These are phyloP conservation scores for Pararge aegeria DNA, from an alignment of 1,140 invertebrate species.

Conservation along the genomic window DNA sequence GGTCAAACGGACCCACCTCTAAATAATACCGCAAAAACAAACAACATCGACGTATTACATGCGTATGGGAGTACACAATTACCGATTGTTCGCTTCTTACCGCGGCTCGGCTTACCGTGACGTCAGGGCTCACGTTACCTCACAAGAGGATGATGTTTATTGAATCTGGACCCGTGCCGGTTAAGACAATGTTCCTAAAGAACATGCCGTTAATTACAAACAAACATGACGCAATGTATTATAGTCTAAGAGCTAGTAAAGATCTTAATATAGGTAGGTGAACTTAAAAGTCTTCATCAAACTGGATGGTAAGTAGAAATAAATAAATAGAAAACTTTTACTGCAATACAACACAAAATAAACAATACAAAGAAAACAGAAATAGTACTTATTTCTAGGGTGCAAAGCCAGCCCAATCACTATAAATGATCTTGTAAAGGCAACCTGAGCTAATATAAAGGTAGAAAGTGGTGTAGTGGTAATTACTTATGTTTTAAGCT, in stretches of 20 bases:
- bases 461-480: too few species aligned
- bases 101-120: slow-evolving; percentile 41
- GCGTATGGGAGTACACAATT: slow-evolving; percentile 41
- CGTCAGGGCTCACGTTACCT: slow-evolving; percentile 54
- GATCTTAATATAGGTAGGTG: too few species aligned
- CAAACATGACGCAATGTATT: slow-evolving; percentile 51
- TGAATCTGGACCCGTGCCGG: slow-evolving; percentile 40
- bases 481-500: too few species aligned
- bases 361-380: too few species aligned
- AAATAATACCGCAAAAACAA: slow-evolving; percentile 12
- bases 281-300: too few species aligned
- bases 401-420: too few species aligned
- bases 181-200: slow-evolving; percentile 66
- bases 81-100: slow-evolving; percentile 54
- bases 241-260: slow-evolving; percentile 20
- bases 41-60: slow-evolving; percentile 16
- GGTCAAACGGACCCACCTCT: background rate
- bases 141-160: slow-evolving; percentile 66
- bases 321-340: too few species aligned
- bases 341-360: too few species aligned
- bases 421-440: too few species aligned
- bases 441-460: too few species aligned
- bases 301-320: too few species aligned
- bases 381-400: too few species aligned
- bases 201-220: slow-evolving; percentile 71